Evolutionary conservation across 2,113 vertebrate genomes (phyloP), one percentile per base, ranked within the genome.

Genomic region (Chloropsis cyanopogon): DNA sequence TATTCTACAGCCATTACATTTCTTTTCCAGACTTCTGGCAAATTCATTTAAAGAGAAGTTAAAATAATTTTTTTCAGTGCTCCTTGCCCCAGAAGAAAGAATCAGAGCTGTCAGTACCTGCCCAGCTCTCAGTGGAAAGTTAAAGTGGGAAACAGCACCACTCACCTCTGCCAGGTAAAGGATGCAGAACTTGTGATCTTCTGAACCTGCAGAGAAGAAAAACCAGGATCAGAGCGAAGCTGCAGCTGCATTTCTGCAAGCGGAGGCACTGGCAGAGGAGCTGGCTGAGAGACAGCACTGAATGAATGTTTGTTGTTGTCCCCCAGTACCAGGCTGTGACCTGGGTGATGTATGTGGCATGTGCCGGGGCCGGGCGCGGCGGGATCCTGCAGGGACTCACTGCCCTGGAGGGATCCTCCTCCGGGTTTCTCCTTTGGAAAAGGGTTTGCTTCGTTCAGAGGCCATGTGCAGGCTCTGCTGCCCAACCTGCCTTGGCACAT

Each of bases 131-230:
- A 23, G 14, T 12, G 33, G 33, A 12, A 81, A 87, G 77, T 52
- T 64, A 14, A 88, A 37, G 7, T 28, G 50, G 50, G 66, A 75
- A 93, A 47, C 17, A 66, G 71, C 56, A 59, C 20, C 65, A 97
- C 98, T 98, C 96, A 98, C 98, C 98, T 99, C 98, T 41, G 98
- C 98, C 39, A 97, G 97, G 94, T 98, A 98, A 76, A 99, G 97
- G 95, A 99, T 79, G 92, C 98, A 98, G 95, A 99, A 97, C 54
- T 98, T 98, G 88, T 98, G 97, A 64, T 98, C 98, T 91, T 99
- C 98, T 1, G 98, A 98, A 16, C 92, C 97, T 98, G 98, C 97
- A 82, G 19, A 93, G 76, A 78, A 61, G 64, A 91, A 90, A 95
- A 69, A 92, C 17, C 90, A 56, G 84, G 52, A 54, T 88, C 53